Evolutionary conservation across 2,797 vertebrate species (phyloP).

Genomic region (Petrocephalus schoutedeni): DNA sequence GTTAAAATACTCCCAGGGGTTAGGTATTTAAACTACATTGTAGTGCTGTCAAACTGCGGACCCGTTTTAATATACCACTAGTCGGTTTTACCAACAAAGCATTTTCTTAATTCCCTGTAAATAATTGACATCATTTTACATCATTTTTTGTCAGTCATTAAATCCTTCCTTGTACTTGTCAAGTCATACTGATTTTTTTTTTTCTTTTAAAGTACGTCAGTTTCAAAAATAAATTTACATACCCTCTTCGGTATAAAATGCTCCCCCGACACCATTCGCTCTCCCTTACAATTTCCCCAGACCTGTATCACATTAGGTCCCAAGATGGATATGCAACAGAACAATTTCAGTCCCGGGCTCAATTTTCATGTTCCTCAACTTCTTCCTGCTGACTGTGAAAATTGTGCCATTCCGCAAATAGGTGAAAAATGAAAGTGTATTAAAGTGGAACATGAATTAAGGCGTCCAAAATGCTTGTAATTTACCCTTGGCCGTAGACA

Average conservation of each 20-base stretch:
- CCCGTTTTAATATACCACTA: neutral
- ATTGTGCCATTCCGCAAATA: conserved; percentile 1
- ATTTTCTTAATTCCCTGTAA: neutral
- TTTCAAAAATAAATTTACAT: conserved; percentile 11
- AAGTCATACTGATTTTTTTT: neutral
- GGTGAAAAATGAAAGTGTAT: conserved; percentile 16
- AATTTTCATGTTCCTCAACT: conserved; percentile 20
- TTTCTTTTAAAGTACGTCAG: neutral
- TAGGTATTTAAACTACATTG: neutral
- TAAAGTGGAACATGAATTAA: conserved; percentile 20
- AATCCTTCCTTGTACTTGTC: neutral
- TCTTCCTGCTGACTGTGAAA: conserved; percentile 15
- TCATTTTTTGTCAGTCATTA: neutral
- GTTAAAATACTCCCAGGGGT: neutral
- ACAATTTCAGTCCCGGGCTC: conserved; percentile 10
- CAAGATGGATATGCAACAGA: neutral
- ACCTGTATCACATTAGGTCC: conserved; percentile 3
- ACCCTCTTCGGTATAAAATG: neutral
- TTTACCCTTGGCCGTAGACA: neutral
- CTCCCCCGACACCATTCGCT: neutral
- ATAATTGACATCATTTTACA: neutral
- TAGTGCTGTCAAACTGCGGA: neutral
- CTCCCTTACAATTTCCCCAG: neutral
- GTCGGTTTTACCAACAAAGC: neutral
- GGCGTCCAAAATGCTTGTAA: conserved; percentile 19